phyloP scores from a whole-genome alignment of 2,113 vertebrate genomes.

The Dasyornis broadbenti region DNA sequence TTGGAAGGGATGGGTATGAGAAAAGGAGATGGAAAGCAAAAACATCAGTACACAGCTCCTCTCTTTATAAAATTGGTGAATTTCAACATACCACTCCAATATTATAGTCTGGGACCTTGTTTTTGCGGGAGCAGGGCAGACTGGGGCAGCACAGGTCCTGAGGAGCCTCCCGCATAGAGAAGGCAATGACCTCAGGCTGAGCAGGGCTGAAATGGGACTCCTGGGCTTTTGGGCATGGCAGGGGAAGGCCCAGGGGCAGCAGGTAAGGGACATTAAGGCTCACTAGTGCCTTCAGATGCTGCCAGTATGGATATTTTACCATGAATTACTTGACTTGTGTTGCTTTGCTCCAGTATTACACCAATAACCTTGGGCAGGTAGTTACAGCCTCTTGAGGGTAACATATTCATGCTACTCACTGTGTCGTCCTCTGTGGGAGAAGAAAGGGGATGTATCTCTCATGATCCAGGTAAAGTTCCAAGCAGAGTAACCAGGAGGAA shows the following conservation, averaged over 20 bases:
- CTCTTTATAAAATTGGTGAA: background rate
- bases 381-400: background rate
- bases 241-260: background rate
- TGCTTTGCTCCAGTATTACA: background rate
- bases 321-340: background rate
- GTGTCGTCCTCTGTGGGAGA: constrained; percentile 70
- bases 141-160: background rate
- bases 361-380: background rate
- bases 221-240: background rate
- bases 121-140: background rate
- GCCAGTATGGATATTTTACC: background rate
- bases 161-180: background rate
- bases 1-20: background rate
- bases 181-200: fast-evolving
- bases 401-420: constrained; percentile 56
- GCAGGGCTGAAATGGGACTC: background rate
- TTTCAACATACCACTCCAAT: background rate
- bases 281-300: background rate
- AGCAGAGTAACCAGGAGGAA: constrained; percentile 30
- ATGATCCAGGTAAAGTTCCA: constrained; percentile 81
- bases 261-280: background rate
- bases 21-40: background rate
- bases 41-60: background rate
- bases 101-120: background rate
- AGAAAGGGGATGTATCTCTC: constrained; percentile 76